These are phyloP conservation scores for Clostera curtula DNA, from an alignment of 2,888 invertebrate genomes.

Conservation along the genomic window DNA sequence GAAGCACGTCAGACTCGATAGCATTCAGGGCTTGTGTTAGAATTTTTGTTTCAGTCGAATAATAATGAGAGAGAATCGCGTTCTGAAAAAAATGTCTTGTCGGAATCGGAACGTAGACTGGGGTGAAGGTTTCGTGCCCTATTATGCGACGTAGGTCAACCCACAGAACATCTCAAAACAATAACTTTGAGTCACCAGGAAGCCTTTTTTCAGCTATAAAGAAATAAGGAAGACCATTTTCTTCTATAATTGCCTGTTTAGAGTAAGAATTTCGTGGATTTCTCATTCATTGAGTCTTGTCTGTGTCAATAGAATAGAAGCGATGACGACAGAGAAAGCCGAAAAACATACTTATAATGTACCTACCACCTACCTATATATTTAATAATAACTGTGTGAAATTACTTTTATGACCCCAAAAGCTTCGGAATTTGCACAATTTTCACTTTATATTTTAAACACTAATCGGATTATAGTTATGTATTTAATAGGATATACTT, in stretches of 20 bases:
- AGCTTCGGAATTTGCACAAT: too few relatives aligned
- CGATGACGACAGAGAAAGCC: too few relatives aligned
- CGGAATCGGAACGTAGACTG: slow-evolving; percentile 29
- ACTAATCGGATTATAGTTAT: too few relatives aligned
- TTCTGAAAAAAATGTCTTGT: slow-evolving; percentile 21
- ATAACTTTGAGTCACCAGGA: slow-evolving; percentile 13
- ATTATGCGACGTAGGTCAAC: slow-evolving; percentile 14
- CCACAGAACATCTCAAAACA: slow-evolving; percentile 10
- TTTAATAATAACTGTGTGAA: too few relatives aligned
- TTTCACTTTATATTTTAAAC: too few relatives aligned
- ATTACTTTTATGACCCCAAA: too few relatives aligned
- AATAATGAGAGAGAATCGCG: slow-evolving; percentile 16
- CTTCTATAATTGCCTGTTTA: slow-evolving; percentile 3
- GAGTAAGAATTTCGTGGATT: background rate
- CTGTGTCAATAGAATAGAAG: too few relatives aligned
- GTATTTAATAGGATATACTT: too few relatives aligned
- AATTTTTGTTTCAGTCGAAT: slow-evolving; percentile 28
- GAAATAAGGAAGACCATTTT: slow-evolving; percentile 10
- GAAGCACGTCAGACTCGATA: slow-evolving; percentile 29
- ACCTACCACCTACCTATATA: too few relatives aligned
- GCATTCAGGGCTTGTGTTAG: slow-evolving; percentile 15
- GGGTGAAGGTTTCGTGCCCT: slow-evolving; percentile 28
- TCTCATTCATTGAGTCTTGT: background rate
- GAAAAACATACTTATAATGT: too few relatives aligned
- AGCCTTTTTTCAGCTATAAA: slow-evolving; percentile 14